A percentile compares a stretch with the other conserved stretches of the same genome.
These are phyloP conservation scores for Jacana jacana DNA, from an alignment of 2,113 vertebrate genomes.

Conservation along the genomic window DNA sequence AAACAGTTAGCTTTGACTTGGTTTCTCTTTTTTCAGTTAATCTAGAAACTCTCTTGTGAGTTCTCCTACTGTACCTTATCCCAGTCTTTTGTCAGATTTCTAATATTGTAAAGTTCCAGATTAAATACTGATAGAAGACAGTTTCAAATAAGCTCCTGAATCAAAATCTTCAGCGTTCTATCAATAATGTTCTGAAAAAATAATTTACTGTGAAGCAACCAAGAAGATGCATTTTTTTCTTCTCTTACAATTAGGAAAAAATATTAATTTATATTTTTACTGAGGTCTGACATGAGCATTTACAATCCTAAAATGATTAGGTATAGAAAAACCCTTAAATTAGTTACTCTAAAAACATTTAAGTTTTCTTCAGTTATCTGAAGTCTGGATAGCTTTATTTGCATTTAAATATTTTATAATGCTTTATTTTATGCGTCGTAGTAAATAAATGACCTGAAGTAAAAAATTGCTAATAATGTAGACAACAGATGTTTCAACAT, in stretches of 20 bases:
- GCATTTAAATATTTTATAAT: constrained; percentile 34
- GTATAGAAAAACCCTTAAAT: neutral
- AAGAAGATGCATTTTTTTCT: neutral
- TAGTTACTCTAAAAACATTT: neutral
- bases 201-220: neutral
- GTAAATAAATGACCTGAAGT: constrained; percentile 33
- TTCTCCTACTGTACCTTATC: neutral
- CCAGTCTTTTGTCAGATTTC: neutral
- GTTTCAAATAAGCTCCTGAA: neutral
- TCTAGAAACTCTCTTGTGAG: neutral
- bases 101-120: neutral
- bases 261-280: neutral
- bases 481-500: constrained; percentile 28
- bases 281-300: neutral
- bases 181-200: neutral
- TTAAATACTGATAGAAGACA: neutral
- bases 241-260: neutral
- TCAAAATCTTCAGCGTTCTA: neutral
- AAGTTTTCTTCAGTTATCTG: neutral
- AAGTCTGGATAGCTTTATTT: constrained; percentile 19
- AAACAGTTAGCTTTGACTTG: neutral
- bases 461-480: neutral
- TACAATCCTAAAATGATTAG: neutral
- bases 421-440: neutral
- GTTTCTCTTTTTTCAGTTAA: neutral